A percentile compares a stretch with the other conserved stretches of the same genome.
phyloP scores from a whole-genome alignment of 92 coral and sea anemone species.

The Bergia sp. region DNA sequence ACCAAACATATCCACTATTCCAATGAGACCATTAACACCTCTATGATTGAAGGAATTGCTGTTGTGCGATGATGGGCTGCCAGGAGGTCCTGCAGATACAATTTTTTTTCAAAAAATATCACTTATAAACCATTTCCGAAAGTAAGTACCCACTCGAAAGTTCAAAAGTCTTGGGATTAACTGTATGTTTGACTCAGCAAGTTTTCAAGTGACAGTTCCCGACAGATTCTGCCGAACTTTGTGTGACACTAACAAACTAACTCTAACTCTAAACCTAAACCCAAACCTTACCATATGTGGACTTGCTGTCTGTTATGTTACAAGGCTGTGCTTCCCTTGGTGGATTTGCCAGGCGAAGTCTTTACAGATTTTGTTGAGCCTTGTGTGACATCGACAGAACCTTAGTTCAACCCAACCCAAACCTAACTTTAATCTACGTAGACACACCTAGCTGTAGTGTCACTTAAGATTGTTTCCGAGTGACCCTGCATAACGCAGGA shows the following conservation, averaged over 20 bases:
- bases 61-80: conserved; percentile 50
- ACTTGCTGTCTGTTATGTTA: not conserved
- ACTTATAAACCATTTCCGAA: too few relatives aligned
- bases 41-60: conserved; percentile 21
- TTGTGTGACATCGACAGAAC: not conserved
- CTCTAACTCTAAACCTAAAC: not conserved
- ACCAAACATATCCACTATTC: conserved; percentile 93
- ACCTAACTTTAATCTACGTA: too few relatives aligned
- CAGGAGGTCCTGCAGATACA: conserved; percentile 39
- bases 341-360: not conserved
- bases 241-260: not conserved
- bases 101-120: not conserved
- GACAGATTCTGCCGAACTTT: too few relatives aligned
- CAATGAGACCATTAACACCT: conserved; percentile 72
- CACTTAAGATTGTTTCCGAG: too few relatives aligned
- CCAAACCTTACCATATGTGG: not conserved
- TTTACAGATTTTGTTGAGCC: not conserved
- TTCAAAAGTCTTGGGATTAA: too few relatives aligned
- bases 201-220: too few relatives aligned
- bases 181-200: too few relatives aligned
- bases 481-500: too few relatives aligned
- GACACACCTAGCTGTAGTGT: too few relatives aligned
- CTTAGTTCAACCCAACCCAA: too few relatives aligned
- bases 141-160: too few relatives aligned
- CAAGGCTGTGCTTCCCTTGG: not conserved